Conservation (phyloP, 2,888 invertebrate species). For the Endomychus coccineus region DNA sequence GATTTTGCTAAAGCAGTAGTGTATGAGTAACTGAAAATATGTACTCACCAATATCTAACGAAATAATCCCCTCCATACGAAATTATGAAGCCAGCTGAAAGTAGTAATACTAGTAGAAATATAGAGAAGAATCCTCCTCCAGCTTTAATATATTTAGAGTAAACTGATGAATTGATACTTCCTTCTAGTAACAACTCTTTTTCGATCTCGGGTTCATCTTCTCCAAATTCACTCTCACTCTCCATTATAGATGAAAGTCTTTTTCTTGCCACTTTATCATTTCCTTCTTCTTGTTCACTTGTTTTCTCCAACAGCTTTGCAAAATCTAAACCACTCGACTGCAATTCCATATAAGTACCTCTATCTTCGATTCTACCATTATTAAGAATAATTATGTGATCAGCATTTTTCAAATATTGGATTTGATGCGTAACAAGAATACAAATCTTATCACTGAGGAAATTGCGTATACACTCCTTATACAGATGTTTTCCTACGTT, state of each 20-base stretch:
- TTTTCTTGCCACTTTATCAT: slow-evolving; percentile 32
- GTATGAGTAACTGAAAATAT: too few relatives aligned
- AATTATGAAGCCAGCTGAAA: slow-evolving; percentile 51
- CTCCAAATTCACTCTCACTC: slow-evolving; percentile 36
- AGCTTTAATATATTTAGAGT: slow-evolving; percentile 46
- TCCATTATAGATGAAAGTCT: slow-evolving; percentile 32
- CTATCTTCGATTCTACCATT: slow-evolving; percentile 44
- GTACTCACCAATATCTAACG: slow-evolving; percentile 58
- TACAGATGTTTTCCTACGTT: slow-evolving; percentile 68
- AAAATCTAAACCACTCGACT: slow-evolving; percentile 47
- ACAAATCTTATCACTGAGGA: slow-evolving; percentile 52
- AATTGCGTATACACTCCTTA: slow-evolving; percentile 60
- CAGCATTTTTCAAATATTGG: slow-evolving; percentile 46
- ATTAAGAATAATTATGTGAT: slow-evolving; percentile 40
- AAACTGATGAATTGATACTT: slow-evolving; percentile 35
- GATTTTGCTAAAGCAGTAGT: too few relatives aligned
- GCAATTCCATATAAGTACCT: slow-evolving; percentile 42
- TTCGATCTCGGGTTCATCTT: slow-evolving; percentile 33
- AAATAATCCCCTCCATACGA: slow-evolving; percentile 63
- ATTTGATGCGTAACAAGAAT: slow-evolving; percentile 66
- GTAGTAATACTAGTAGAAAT: slow-evolving; percentile 43
- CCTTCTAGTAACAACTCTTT: slow-evolving; percentile 35
- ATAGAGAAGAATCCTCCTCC: slow-evolving; percentile 48
- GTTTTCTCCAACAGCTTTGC: slow-evolving; percentile 42
- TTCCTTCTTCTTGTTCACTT: slow-evolving; percentile 33